A percentile compares a stretch with the other conserved stretches of the same genome.
phyloP scores from a whole-genome alignment of 2,888 invertebrate species.

The Allolobophora icterica region DNA sequence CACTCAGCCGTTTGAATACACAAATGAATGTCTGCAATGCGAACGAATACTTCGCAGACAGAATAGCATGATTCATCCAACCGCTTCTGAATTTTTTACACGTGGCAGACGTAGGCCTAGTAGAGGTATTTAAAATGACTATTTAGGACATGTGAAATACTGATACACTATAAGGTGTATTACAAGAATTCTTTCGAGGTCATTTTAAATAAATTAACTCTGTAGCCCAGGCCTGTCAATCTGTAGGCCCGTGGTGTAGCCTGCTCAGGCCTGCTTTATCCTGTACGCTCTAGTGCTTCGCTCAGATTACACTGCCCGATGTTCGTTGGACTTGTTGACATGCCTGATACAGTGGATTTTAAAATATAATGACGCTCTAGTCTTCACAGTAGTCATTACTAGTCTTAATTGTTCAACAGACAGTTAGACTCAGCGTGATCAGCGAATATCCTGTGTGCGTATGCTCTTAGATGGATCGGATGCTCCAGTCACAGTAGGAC shows the following conservation, averaged over 20 bases:
- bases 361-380: not conserved
- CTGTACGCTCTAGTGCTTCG: not conserved
- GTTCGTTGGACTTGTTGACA: not conserved
- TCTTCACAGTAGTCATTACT: not conserved
- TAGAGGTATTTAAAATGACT: not conserved
- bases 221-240: not conserved
- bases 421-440: not conserved
- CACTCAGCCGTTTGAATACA: not conserved
- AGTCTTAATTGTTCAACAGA: not conserved
- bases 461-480: not conserved
- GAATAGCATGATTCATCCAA: not conserved
- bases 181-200: not conserved
- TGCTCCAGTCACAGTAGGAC: not conserved
- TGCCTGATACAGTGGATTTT: not conserved
- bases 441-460: not conserved
- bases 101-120: not conserved
- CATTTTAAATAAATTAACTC: not conserved
- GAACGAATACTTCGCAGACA: too few species aligned
- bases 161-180: not conserved
- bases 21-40: not conserved
- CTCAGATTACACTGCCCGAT: not conserved
- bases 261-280: not conserved
- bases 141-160: not conserved
- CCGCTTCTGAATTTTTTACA: not conserved
- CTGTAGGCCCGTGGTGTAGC: not conserved